These are phyloP conservation scores for Syngnathus floridae DNA, from an alignment of 2,113 vertebrate genomes.

Conservation along the genomic window DNA sequence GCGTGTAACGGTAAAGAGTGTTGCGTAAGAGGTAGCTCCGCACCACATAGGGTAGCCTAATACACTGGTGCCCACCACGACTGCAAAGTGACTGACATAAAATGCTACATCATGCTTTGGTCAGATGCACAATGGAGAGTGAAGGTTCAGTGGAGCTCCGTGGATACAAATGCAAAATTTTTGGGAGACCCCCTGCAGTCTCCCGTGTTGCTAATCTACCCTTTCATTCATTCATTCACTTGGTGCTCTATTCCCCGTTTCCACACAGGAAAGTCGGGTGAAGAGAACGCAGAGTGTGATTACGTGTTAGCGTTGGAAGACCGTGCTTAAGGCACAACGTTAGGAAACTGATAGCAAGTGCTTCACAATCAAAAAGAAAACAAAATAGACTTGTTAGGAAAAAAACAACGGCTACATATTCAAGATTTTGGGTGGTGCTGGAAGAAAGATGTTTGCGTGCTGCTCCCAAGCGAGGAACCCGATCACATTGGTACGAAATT, in stretches of 20 bases:
- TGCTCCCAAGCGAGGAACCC: slow-evolving; percentile 1
- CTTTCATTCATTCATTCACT: not conserved
- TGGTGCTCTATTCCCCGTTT: not conserved
- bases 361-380: slow-evolving; percentile 3
- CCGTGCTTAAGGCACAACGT: slow-evolving; percentile 7
- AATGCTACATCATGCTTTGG: slow-evolving; percentile 9
- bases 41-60: slow-evolving; percentile 17
- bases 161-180: not conserved
- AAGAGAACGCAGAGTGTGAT: not conserved
- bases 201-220: not conserved
- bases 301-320: not conserved
- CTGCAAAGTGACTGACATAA: slow-evolving; percentile 16
- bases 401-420: not conserved
- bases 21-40: slow-evolving; percentile 54
- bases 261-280: not conserved
- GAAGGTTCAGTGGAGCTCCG: not conserved
- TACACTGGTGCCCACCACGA: slow-evolving; percentile 2
- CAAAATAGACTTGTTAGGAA: not conserved
- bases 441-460: slow-evolving; percentile 16
- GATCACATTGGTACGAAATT: slow-evolving; percentile 12
- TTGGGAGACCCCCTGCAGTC: not conserved
- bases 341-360: not conserved
- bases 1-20: slow-evolving; percentile 18
- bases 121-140: slow-evolving; percentile 7
- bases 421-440: slow-evolving; percentile 1